Evolutionary conservation across 2,797 vertebrate genomes (phyloP).

Genomic region (Darevskia nairensis): DNA sequence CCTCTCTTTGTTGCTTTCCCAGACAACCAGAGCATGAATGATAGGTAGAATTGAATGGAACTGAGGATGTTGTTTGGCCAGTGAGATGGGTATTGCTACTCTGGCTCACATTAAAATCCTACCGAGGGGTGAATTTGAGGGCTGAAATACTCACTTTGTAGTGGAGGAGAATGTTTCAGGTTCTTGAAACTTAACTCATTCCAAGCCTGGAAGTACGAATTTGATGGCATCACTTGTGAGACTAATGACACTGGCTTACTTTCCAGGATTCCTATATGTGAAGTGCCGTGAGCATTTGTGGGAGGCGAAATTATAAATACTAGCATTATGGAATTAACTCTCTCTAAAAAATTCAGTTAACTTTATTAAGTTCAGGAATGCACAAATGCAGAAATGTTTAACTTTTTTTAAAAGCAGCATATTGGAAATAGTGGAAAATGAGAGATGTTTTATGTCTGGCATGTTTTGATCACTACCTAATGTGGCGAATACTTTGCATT

Average conservation of each 20-base stretch:
- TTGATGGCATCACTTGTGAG: background rate
- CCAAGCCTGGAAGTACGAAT: background rate
- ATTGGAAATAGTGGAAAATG: conserved; percentile 32
- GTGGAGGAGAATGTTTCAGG: background rate
- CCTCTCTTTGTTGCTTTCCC: background rate
- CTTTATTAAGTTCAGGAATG: conserved; percentile 7
- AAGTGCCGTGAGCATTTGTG: background rate
- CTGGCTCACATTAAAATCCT: background rate
- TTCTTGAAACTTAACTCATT: background rate
- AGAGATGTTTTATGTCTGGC: conserved; percentile 62
- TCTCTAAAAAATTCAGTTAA: conserved; percentile 22
- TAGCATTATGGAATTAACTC: background rate
- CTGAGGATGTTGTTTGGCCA: too few species aligned
- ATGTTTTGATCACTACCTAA: conserved; percentile 67
- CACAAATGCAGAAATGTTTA: conserved; percentile 40
- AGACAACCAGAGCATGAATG: background rate
- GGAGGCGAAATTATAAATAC: background rate
- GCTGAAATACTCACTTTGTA: background rate
- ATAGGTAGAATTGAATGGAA: background rate
- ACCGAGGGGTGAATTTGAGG: background rate
- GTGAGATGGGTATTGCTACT: background rate
- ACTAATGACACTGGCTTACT: background rate
- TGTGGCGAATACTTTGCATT: conserved; percentile 64
- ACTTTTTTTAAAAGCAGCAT: conserved; percentile 25
- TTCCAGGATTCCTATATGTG: too few species aligned